Percentiles rank a stretch among this genome's conserved stretches.
phyloP scores from a whole-genome alignment of 2,113 vertebrate species.

The Platycercus adscitus region DNA sequence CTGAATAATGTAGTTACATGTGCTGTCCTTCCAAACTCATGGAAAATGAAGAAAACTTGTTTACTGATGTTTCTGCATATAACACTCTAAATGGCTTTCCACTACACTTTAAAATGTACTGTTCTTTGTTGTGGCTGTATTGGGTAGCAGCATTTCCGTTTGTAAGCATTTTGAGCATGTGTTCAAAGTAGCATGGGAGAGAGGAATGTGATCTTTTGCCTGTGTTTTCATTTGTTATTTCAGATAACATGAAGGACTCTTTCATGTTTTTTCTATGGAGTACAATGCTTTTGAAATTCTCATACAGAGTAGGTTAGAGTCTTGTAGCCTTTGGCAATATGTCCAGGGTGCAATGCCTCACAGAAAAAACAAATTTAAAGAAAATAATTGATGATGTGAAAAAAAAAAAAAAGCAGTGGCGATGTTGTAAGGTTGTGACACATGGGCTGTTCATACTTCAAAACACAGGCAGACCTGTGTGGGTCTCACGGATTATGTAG shows the following conservation, averaged over 20 bases:
- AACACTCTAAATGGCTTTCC: not conserved
- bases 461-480: not conserved
- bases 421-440: not conserved
- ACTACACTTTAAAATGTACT: not conserved
- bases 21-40: not conserved
- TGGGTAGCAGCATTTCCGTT: not conserved
- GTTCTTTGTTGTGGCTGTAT: conserved; percentile 36
- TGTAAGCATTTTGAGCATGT: conserved; percentile 12
- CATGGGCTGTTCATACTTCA: not conserved
- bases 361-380: not conserved
- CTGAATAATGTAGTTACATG: not conserved
- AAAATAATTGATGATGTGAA: not conserved
- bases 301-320: not conserved
- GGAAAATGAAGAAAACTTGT: not conserved
- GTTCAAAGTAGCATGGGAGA: conserved; percentile 21
- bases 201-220: not conserved
- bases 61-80: not conserved
- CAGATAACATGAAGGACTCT: conserved; percentile 13
- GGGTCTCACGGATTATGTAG: not conserved
- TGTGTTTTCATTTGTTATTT: conserved; percentile 30
- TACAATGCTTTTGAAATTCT: conserved; percentile 31
- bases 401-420: not conserved
- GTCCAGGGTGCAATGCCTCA: not conserved
- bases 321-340: not conserved
- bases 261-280: conserved; percentile 4